Evolutionary conservation across 2,797 vertebrate species (phyloP).

Genomic region (Pteronotus mesoamericanus): DNA sequence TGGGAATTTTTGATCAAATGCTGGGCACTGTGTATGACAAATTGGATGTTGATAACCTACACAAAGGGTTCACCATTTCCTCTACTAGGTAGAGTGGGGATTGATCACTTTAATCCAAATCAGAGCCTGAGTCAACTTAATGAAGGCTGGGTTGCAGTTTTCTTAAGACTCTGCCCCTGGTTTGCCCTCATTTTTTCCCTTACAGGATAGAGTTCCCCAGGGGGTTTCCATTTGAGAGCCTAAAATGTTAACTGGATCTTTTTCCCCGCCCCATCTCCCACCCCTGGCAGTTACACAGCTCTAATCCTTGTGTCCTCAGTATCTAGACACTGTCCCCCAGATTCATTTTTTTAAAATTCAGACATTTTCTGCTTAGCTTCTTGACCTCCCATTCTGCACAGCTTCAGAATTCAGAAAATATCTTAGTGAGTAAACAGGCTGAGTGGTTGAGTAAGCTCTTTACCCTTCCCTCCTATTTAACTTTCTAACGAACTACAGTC

Average conservation of each 20-base stretch:
- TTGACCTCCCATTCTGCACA: not conserved
- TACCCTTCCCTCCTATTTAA: not conserved
- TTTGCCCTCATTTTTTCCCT: not conserved
- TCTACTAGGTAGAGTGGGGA: not conserved
- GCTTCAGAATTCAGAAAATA: conserved; percentile 10
- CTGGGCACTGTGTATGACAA: not conserved
- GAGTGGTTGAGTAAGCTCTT: not conserved
- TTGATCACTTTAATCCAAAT: not conserved
- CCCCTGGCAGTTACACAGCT: not conserved
- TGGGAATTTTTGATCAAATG: not conserved
- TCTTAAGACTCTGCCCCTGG: not conserved
- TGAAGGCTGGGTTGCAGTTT: not conserved
- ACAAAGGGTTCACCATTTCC: not conserved
- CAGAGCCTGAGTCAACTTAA: not conserved
- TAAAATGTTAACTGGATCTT: not conserved
- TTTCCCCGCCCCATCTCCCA: too few relatives aligned
- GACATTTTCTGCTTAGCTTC: not conserved
- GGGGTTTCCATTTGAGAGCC: not conserved
- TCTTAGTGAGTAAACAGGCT: not conserved
- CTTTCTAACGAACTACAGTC: not conserved
- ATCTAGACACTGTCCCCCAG: not conserved
- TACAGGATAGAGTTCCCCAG: not conserved
- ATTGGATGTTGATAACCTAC: not conserved
- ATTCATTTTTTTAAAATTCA: not conserved
- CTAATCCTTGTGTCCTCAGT: not conserved